phyloP scores from a whole-genome alignment of 2,113 vertebrate species.

The Pygoscelis adeliae region DNA sequence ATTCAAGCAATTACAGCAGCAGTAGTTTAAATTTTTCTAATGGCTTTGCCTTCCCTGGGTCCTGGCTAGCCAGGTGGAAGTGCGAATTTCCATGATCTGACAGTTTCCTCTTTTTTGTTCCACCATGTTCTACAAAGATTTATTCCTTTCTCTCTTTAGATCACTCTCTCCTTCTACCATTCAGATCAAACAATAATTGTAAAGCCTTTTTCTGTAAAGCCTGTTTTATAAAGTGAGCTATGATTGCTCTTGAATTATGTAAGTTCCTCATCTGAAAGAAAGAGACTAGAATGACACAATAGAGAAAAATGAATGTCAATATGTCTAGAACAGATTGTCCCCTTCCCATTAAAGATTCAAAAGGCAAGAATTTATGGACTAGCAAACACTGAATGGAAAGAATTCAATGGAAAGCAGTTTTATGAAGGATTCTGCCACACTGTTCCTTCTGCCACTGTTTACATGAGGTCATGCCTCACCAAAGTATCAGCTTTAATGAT shows the following conservation, averaged over 20 bases:
- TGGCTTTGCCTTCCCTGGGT: not conserved
- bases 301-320: not conserved
- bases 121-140: not conserved
- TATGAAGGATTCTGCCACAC: not conserved
- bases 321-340: not conserved
- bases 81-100: not conserved
- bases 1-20: not conserved
- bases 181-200: not conserved
- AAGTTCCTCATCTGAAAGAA: not conserved
- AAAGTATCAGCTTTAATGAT: not conserved
- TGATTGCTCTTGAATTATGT: not conserved
- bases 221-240: not conserved
- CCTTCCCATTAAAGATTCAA: not conserved
- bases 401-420: not conserved
- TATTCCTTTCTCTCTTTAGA: not conserved
- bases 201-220: not conserved
- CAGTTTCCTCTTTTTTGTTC: not conserved
- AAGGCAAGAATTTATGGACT: not conserved
- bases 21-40: not conserved
- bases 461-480: not conserved
- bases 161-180: not conserved
- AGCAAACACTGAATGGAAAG: not conserved
- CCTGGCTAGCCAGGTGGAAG: not conserved
- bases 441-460: not conserved
- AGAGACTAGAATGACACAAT: not conserved